These are phyloP conservation scores for Mesopsocus fuscifrons DNA, from an alignment of 2,888 invertebrate genomes.

Conservation along the genomic window DNA sequence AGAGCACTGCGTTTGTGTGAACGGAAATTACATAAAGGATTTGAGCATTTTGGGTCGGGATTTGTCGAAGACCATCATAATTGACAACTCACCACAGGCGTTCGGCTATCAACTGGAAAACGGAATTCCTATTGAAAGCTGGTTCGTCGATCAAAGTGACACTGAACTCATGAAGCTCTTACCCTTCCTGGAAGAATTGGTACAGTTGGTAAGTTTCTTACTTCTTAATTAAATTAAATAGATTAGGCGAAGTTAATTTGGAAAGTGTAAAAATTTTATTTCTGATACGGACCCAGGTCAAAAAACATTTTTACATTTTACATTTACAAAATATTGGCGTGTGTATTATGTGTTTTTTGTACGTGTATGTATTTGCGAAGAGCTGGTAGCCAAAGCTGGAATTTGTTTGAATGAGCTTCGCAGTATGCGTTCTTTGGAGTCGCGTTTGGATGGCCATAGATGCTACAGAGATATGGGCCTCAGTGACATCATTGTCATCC, in stretches of 20 bases:
- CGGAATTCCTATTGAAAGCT: conserved; percentile 92
- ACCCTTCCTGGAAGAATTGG: conserved; percentile 76
- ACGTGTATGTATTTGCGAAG: too few relatives aligned
- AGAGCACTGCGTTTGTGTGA: conserved; percentile 87
- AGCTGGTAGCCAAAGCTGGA: too few relatives aligned
- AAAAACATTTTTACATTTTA: neutral
- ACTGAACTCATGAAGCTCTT: conserved; percentile 76
- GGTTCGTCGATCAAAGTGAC: conserved; percentile 85
- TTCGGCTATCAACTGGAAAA: conserved; percentile 90
- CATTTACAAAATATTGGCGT: too few relatives aligned
- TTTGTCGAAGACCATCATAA: conserved; percentile 67
- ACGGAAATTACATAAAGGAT: conserved; percentile 94
- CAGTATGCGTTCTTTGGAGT: too few relatives aligned
- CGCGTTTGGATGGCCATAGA: too few relatives aligned
- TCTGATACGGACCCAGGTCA: conserved; percentile 2
- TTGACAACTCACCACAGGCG: conserved; percentile 82
- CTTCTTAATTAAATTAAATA: conserved; percentile 1
- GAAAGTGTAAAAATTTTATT: conserved; percentile 7
- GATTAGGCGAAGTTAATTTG: too few relatives aligned
- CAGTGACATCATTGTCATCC: too few relatives aligned
- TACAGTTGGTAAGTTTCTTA: conserved; percentile 42
- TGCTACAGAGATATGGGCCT: too few relatives aligned
- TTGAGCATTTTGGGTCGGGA: conserved; percentile 82
- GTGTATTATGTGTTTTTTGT: conserved; percentile 12
- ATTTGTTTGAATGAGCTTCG: too few relatives aligned